phyloP scores from a whole-genome alignment of 2,888 invertebrate species.

The Plebejus anna region DNA sequence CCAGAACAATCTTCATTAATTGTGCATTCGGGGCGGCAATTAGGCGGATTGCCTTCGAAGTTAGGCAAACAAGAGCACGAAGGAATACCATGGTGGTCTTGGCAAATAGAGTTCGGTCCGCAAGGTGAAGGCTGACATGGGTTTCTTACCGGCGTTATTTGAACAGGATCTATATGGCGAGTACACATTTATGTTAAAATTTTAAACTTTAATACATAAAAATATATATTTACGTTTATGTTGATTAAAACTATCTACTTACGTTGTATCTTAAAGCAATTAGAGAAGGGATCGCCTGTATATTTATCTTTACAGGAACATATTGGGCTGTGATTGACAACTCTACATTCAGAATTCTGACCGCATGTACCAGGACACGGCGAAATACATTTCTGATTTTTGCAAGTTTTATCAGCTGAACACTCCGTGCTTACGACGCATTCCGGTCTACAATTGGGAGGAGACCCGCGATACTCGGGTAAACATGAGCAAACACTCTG shows the following conservation, averaged over 20 bases:
- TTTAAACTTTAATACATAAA: constrained; percentile 27
- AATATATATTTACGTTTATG: background rate
- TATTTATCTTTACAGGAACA: constrained; percentile 82
- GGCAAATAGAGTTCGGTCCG: constrained; percentile 82
- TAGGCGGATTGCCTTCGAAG: constrained; percentile 83
- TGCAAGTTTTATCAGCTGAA: constrained; percentile 81
- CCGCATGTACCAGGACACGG: constrained; percentile 88
- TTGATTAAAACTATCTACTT: constrained; percentile 32
- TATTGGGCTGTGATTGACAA: constrained; percentile 86
- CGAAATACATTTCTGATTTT: constrained; percentile 84
- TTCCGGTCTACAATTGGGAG: constrained; percentile 86
- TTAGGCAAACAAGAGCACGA: constrained; percentile 82
- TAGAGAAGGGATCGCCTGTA: constrained; percentile 83
- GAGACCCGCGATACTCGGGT: constrained; percentile 83
- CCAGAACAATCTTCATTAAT: constrained; percentile 84
- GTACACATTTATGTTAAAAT: constrained; percentile 7
- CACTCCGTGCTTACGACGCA: constrained; percentile 86
- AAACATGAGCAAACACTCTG: constrained; percentile 86
- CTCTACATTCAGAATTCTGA: constrained; percentile 83
- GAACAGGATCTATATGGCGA: constrained; percentile 52
- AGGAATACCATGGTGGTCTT: constrained; percentile 74
- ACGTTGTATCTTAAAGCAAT: constrained; percentile 79
- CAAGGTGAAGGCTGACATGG: constrained; percentile 85
- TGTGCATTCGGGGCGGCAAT: constrained; percentile 84
- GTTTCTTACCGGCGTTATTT: constrained; percentile 64